Evolutionary conservation across 2,888 invertebrate species (phyloP).

Genomic region (Hipparchia sbordonii): DNA sequence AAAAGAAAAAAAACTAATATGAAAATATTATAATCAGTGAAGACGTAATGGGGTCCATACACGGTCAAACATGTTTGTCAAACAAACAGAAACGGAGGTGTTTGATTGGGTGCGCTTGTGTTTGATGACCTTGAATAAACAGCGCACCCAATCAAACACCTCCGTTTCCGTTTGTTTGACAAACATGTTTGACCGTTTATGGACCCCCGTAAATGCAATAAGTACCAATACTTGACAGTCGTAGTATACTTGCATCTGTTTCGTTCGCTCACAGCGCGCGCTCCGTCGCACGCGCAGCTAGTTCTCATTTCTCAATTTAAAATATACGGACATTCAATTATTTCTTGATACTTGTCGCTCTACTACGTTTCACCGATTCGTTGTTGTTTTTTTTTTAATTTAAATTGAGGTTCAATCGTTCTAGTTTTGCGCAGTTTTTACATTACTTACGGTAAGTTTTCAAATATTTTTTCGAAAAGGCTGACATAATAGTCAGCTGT

Average conservation of each 20-base stretch:
- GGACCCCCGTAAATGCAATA: neutral
- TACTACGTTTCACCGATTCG: constrained; percentile 45
- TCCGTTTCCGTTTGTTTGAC: too few relatives aligned
- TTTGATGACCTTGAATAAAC: too few relatives aligned
- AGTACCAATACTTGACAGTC: constrained; percentile 46
- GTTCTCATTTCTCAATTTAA: constrained; percentile 58
- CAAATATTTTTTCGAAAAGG: constrained; percentile 16
- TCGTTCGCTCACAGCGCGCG: constrained; percentile 48
- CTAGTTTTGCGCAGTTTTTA: constrained; percentile 35
- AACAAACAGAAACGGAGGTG: too few relatives aligned
- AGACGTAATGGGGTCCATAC: too few relatives aligned
- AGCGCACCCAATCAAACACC: too few relatives aligned
- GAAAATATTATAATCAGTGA: too few relatives aligned
- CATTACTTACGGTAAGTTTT: constrained; percentile 37
- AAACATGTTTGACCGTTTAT: too few relatives aligned
- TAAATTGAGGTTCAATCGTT: constrained; percentile 21
- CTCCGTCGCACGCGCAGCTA: constrained; percentile 57
- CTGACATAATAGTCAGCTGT: constrained; percentile 35
- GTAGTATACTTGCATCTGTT: constrained; percentile 44
- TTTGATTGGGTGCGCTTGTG: too few relatives aligned
- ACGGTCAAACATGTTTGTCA: too few relatives aligned
- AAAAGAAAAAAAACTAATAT: too few relatives aligned
- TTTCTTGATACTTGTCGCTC: constrained; percentile 54
- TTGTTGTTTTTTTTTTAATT: constrained; percentile 33
- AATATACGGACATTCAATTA: constrained; percentile 57